Evolutionary conservation across 2,797 vertebrate genomes (phyloP).

Genomic region (Enteromius thamalakanensis): DNA sequence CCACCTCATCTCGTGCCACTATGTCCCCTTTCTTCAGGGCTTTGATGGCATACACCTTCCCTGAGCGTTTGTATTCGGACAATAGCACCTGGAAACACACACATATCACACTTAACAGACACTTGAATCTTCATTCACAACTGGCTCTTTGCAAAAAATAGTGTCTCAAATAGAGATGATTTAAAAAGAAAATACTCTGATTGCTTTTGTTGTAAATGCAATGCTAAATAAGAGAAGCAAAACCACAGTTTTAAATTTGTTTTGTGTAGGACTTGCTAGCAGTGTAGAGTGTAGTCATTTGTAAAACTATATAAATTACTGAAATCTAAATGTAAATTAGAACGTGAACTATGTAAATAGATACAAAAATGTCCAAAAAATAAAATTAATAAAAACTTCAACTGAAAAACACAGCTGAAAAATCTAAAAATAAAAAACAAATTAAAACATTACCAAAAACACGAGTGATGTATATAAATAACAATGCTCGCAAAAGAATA

Average conservation of each 20-base stretch:
- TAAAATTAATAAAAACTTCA: neutral
- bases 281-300: neutral
- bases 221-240: neutral
- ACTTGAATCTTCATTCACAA: too few species aligned
- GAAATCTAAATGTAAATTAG: neutral
- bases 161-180: neutral
- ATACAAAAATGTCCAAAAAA: neutral
- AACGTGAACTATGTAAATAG: neutral
- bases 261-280: neutral
- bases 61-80: constrained; percentile 79
- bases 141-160: neutral
- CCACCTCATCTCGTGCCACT: constrained; percentile 87
- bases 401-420: neutral
- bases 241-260: neutral
- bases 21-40: constrained; percentile 94
- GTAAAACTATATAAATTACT: neutral
- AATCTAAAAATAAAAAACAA: neutral
- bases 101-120: neutral
- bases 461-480: neutral
- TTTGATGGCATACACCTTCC: constrained; percentile 86
- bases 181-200: neutral
- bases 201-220: neutral
- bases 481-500: neutral
- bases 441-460: neutral
- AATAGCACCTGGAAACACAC: constrained; percentile 73